Evolutionary conservation across 2,888 invertebrate species (phyloP), one percentile per base, ranked within the genome.

Genomic region (Nineta flava): DNA sequence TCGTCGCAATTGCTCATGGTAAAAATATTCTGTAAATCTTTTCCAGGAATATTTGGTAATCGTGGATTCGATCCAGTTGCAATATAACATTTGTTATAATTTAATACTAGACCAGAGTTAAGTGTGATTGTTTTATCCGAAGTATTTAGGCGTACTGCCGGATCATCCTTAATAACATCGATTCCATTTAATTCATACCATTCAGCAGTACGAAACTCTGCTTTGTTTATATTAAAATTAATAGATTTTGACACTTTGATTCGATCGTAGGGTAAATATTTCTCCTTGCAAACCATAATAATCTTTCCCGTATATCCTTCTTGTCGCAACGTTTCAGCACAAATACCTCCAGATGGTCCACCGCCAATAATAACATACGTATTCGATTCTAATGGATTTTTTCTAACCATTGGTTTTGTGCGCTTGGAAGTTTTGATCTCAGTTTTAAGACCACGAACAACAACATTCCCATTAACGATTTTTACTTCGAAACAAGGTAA

Each of bases 321-420:
- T 67, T 92, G 88, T 35, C 95, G 78, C n/a, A 96, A 70, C 0
- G 86, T 84, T 68, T 96, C 94, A 0, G 82, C 91, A 66, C 93
- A 94, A 4, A 83, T 79, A 38, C 84, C 85, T 2, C 83, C 92
- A 0, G 91, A 84, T 0, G 90, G 87, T 0, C 93, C 94, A 47
- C 90, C 93, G 48, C 94, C 94, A 26, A 93, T 72, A n/a, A 94
- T 79, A 1, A 87, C 73, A 47, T 76, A 77, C 0, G 76, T 72
- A 38, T 70, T 65, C 50, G 76, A 72, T 19, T 63, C 64, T 12
- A 65, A 64, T 1, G 65, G 58, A 52, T 71, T 64, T 1, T 67
- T 65, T 47, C 66, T 63, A 0, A 67, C 68, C 76, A 85, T 80
- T 9, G 73, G 66, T 60, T 83, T 85, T 1, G 75, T 62, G 2